Conservation (phyloP, 1,140 invertebrate genomes). For the Cydia fagiglandana region DNA sequence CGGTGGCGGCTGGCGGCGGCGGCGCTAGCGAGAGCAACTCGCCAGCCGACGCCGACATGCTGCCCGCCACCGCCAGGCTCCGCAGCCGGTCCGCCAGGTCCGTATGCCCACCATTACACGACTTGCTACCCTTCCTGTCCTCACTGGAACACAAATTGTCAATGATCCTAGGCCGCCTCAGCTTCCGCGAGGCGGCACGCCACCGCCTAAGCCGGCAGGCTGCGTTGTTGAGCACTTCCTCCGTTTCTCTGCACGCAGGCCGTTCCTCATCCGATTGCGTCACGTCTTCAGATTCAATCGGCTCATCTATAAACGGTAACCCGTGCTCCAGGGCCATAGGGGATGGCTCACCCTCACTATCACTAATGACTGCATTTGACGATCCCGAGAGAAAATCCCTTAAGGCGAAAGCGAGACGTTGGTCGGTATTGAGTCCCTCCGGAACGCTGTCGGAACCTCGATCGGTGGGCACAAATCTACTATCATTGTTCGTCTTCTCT, state of each 20-base stretch:
- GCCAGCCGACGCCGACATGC: constrained; percentile 75
- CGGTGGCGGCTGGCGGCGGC: constrained; percentile 71
- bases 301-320: constrained; percentile 70
- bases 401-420: constrained; percentile 62
- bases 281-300: constrained; percentile 48
- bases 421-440: constrained; percentile 59
- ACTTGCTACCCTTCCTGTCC: constrained; percentile 54
- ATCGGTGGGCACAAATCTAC: constrained; percentile 47
- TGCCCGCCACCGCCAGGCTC: constrained; percentile 77
- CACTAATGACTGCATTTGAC: constrained; percentile 43
- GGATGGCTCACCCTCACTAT: constrained; percentile 57
- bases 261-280: constrained; percentile 64
- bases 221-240: constrained; percentile 70
- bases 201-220: constrained; percentile 66
- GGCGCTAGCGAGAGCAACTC: constrained; percentile 77
- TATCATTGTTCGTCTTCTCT: constrained; percentile 47
- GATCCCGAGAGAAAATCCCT: constrained; percentile 63
- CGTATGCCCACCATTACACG: constrained; percentile 61
- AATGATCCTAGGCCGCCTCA: constrained; percentile 64
- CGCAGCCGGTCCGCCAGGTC: constrained; percentile 73
- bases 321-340: constrained; percentile 53
- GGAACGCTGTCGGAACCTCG: constrained; percentile 49
- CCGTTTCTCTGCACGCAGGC: constrained; percentile 57
- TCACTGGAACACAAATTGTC: constrained; percentile 70
- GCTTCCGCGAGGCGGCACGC: constrained; percentile 67